Evolutionary conservation across 2,113 vertebrate species (phyloP).

Genomic region (Bubo blakistoni): DNA sequence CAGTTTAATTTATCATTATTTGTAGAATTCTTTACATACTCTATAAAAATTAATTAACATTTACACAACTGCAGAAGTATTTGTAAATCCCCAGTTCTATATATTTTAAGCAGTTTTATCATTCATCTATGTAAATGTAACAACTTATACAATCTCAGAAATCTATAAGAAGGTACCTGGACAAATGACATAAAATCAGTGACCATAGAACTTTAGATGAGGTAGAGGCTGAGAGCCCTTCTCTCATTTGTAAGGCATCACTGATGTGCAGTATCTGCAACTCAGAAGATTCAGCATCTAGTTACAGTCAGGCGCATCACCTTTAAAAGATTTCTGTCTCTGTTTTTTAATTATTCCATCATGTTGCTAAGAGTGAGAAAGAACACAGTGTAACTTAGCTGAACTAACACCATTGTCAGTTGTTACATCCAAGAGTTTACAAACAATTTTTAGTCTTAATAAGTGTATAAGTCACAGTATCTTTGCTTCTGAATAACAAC

Average conservation of each 20-base stretch:
- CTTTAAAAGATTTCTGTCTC: background rate
- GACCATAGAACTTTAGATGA: background rate
- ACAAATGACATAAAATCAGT: background rate
- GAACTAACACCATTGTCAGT: no score
- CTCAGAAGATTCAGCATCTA: background rate
- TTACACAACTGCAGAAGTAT: background rate
- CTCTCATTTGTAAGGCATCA: background rate
- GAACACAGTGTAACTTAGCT: background rate
- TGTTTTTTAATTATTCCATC: background rate
- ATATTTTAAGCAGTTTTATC: background rate
- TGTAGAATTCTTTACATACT: rapidly evolving
- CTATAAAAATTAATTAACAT: background rate
- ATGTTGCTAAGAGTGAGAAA: background rate
- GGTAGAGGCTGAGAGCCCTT: background rate
- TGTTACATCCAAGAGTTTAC: background rate
- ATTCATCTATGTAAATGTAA: background rate
- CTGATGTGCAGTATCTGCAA: background rate
- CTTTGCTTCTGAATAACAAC: background rate
- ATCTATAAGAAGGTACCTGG: background rate
- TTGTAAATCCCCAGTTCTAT: background rate
- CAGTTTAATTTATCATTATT: background rate
- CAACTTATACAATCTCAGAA: background rate
- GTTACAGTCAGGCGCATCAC: background rate
- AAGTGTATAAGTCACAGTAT: background rate
- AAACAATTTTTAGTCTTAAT: background rate